A percentile compares a stretch with the other conserved stretches of the same genome.
phyloP scores from a whole-genome alignment of 2,888 invertebrate species.

The Stenurella melanura region DNA sequence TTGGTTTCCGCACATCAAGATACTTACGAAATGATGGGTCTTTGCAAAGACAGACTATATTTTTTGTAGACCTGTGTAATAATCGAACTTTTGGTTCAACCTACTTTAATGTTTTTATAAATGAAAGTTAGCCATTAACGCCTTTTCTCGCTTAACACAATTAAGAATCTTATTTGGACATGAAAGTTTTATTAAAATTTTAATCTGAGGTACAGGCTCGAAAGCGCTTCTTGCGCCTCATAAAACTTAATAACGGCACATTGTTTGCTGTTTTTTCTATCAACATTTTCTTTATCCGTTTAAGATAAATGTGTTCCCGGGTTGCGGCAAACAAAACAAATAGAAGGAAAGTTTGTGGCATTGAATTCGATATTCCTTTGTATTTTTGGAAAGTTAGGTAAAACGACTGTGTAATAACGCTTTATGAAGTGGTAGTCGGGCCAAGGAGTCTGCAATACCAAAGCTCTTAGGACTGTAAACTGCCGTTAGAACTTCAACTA shows the following conservation, averaged over 20 bases:
- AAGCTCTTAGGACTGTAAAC: conserved; percentile 52
- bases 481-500: conserved; percentile 57
- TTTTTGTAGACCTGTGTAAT: too few species aligned
- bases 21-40: too few species aligned
- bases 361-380: conserved; percentile 44
- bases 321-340: conserved; percentile 34
- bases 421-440: conserved; percentile 46
- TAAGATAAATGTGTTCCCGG: conserved; percentile 25
- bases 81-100: too few species aligned
- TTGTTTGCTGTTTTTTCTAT: conserved; percentile 36
- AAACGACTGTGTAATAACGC: conserved; percentile 48
- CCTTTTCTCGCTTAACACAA: not conserved
- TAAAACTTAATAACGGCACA: conserved; percentile 26
- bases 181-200: conserved; percentile 17
- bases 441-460: conserved; percentile 36
- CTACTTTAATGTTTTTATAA: not conserved
- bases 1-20: too few species aligned
- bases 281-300: conserved; percentile 28
- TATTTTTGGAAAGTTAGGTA: conserved; percentile 44
- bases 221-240: not conserved
- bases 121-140: not conserved
- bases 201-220: conserved; percentile 9
- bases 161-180: conserved; percentile 22
- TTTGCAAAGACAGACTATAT: too few species aligned
- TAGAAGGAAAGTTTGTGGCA: conserved; percentile 30